Evolutionary conservation across 2,113 vertebrate genomes (phyloP), one percentile per base, ranked within the genome.

Genomic region (Hydrochoerus hydrochaeris): DNA sequence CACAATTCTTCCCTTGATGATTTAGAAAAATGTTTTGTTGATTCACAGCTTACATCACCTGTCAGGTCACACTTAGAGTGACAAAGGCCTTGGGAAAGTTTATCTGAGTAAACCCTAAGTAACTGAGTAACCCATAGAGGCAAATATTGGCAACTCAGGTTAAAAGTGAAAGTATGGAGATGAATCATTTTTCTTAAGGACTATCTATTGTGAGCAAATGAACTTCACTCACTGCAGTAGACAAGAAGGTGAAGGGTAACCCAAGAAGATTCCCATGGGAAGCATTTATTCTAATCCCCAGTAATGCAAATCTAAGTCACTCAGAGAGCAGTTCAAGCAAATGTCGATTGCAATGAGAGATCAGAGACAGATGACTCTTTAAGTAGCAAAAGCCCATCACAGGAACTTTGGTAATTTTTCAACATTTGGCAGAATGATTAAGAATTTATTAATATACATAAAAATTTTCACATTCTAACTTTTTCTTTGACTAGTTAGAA

Each of bases 101-200:
- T 94, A 96, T 88, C 49, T 95, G 67, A 83, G 85, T 85, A 71
- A 96, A 94, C 35, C 9, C 38, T 44, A 71, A 83, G 82, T 96
- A 91, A 94, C 58, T 90, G 94, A 95, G 77, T 90, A 95, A 88
- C 60, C 28, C n/a, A n/a, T 95, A 52, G 24, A 96, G 78, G 69
- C 52, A 95, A 69, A 97, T 96, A 92, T 60, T 95, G 62, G 82
- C 88, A 84, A 94, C 87, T 95, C 35, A 88, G 92, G 81, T 96
- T 96, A 77, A 78, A 93, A 92, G 41, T 65, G 60, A 46, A 92
- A 85, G 54, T 78, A 69, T 4, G 73, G 69, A 75, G 63, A 92
- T 94, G 95, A 96, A 97, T 97, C 65, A 90, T 85, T 94, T 60
- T 24, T 75, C n/a, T 78, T 17, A 80, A 95, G 38, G 67, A 91